These are phyloP conservation scores for Elymnias hypermnestra DNA, from an alignment of 1,140 invertebrate genomes.

Conservation along the genomic window DNA sequence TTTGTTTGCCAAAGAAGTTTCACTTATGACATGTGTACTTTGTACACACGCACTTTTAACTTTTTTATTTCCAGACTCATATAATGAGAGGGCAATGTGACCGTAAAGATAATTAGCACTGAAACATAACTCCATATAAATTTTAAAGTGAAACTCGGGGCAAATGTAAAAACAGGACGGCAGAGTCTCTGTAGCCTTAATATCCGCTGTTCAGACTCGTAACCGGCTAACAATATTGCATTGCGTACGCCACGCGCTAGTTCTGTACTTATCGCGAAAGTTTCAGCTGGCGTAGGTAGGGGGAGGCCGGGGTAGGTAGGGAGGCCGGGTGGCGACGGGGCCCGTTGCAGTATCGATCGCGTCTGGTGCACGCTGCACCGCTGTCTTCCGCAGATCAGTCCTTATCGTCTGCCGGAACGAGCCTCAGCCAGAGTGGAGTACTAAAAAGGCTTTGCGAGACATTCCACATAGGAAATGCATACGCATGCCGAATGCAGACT, in stretches of 20 bases:
- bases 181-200: constrained; percentile 60
- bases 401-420: constrained; percentile 67
- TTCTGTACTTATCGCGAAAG: constrained; percentile 73
- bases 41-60: no score
- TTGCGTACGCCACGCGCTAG: constrained; percentile 72
- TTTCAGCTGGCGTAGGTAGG: constrained; percentile 59
- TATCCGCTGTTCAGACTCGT: constrained; percentile 71
- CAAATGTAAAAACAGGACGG: constrained; percentile 60
- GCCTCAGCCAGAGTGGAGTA: constrained; percentile 34
- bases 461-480: constrained; percentile 36
- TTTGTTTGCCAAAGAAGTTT: no score
- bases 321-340: constrained; percentile 17
- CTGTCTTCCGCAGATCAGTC: constrained; percentile 73
- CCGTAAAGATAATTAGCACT: constrained; percentile 44
- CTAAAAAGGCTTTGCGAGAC: constrained; percentile 62
- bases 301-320: constrained; percentile 21
- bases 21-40: no score
- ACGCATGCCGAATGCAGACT: constrained; percentile 40
- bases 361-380: constrained; percentile 66
- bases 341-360: constrained; percentile 69
- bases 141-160: constrained; percentile 36
- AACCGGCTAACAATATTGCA: constrained; percentile 74
- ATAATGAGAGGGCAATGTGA: background rate
- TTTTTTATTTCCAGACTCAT: no score
- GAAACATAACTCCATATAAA: constrained; percentile 43